A percentile compares a stretch with the other conserved stretches of the same genome.
Evolutionary conservation across 2,113 vertebrate genomes (phyloP).

Genomic region (Terrapene triunguis): DNA sequence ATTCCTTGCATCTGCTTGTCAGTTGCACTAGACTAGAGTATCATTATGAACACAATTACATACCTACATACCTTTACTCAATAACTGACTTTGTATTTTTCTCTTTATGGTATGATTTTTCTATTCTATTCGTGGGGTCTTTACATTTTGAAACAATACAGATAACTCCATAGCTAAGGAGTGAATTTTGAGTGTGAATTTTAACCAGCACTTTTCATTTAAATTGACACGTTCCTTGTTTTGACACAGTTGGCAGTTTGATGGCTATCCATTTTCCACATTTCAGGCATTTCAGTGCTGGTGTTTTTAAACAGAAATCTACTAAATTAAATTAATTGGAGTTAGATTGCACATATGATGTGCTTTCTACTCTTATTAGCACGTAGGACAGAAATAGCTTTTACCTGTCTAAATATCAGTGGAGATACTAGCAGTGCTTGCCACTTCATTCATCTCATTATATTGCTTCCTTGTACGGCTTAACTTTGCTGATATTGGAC

Average conservation of each 20-base stretch:
- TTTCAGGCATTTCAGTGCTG: background rate
- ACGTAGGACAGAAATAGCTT: background rate
- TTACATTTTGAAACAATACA: background rate
- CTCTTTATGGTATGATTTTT: background rate
- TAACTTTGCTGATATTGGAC: background rate
- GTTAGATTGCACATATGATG: fast-evolving
- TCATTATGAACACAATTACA: background rate
- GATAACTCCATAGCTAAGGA: background rate
- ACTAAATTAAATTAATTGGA: background rate
- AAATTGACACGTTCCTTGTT: background rate
- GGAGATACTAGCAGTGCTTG: background rate
- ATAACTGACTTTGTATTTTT: background rate
- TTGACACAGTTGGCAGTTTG: background rate
- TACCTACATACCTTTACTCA: background rate
- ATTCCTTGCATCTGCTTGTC: background rate
- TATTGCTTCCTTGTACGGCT: background rate
- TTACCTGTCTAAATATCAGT: background rate
- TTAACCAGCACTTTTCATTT: background rate
- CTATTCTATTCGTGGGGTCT: background rate
- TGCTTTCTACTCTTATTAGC: fast-evolving
- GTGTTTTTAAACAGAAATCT: background rate
- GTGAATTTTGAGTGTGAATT: background rate
- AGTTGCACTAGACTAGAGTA: background rate
- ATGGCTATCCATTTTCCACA: background rate
- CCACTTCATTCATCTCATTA: background rate